phyloP scores from a whole-genome alignment of 2,888 invertebrate species.

The Calameuta filiformis region DNA sequence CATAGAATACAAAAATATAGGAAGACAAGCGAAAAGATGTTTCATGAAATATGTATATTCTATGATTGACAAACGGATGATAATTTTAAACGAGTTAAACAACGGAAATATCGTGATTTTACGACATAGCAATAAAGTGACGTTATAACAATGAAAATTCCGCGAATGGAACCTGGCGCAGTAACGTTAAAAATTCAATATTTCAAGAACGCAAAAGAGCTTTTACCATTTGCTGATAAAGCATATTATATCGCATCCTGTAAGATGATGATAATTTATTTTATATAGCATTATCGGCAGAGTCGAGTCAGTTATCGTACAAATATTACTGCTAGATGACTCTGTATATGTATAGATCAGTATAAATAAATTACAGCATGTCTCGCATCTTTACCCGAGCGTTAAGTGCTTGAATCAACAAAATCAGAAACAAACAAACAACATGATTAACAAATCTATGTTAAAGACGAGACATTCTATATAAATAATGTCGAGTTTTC shows the following conservation, averaged over 20 bases:
- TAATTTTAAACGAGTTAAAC: neutral
- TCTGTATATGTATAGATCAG: neutral
- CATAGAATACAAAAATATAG: neutral
- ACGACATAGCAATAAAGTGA: neutral
- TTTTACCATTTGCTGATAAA: neutral
- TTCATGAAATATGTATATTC: neutral
- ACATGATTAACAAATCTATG: neutral
- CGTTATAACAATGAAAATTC: neutral
- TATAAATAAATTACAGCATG: neutral
- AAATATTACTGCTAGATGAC: neutral
- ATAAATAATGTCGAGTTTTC: neutral
- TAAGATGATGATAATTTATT: neutral
- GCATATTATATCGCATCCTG: neutral
- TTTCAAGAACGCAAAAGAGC: neutral
- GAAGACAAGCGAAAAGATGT: neutral
- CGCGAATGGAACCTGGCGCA: neutral
- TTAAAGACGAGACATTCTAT: neutral
- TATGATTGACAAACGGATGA: neutral
- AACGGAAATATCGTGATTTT: neutral
- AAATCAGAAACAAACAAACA: neutral
- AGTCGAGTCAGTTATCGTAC: neutral
- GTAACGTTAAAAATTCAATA: neutral
- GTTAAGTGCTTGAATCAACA: neutral
- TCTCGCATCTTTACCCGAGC: neutral
- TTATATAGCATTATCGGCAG: neutral